These are phyloP conservation scores for Druceiella hillmani DNA, from an alignment of 2,888 invertebrate genomes.

Conservation along the genomic window DNA sequence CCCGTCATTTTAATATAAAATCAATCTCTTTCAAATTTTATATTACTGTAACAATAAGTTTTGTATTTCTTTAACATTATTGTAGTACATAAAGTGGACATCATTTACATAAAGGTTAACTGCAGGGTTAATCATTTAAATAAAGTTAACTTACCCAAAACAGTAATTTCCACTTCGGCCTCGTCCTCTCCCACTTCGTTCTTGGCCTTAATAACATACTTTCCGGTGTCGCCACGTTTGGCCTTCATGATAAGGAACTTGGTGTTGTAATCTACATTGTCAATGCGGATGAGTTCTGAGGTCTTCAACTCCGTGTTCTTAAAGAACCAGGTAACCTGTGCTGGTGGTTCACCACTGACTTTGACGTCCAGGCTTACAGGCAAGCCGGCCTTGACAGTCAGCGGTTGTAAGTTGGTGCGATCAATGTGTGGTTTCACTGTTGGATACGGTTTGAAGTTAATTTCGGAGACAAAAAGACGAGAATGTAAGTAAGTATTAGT, in stretches of 20 bases:
- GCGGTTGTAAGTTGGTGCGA: slow-evolving; percentile 78
- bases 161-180: slow-evolving; percentile 84
- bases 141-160: slow-evolving; percentile 59
- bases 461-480: too few relatives aligned
- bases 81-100: too few relatives aligned
- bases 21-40: too few relatives aligned
- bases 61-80: too few relatives aligned
- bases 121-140: too few relatives aligned
- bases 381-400: slow-evolving; percentile 83
- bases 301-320: slow-evolving; percentile 62
- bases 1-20: too few relatives aligned
- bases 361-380: slow-evolving; percentile 83
- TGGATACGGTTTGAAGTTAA: too few relatives aligned
- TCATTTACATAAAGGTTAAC: too few relatives aligned
- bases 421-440: slow-evolving; percentile 93
- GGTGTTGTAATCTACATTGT: slow-evolving; percentile 85
- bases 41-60: too few relatives aligned
- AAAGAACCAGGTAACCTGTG: slow-evolving; percentile 85
- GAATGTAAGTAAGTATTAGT: too few relatives aligned
- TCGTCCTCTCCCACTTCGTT: slow-evolving; percentile 92
- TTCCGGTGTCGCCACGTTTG: slow-evolving; percentile 76
- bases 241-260: slow-evolving; percentile 83
- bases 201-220: slow-evolving; percentile 83
- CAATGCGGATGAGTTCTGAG: slow-evolving; percentile 62
- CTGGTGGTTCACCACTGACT: slow-evolving; percentile 90